These are phyloP conservation scores for Electrophaes corylata DNA, from an alignment of 2,888 invertebrate genomes.

Conservation along the genomic window DNA sequence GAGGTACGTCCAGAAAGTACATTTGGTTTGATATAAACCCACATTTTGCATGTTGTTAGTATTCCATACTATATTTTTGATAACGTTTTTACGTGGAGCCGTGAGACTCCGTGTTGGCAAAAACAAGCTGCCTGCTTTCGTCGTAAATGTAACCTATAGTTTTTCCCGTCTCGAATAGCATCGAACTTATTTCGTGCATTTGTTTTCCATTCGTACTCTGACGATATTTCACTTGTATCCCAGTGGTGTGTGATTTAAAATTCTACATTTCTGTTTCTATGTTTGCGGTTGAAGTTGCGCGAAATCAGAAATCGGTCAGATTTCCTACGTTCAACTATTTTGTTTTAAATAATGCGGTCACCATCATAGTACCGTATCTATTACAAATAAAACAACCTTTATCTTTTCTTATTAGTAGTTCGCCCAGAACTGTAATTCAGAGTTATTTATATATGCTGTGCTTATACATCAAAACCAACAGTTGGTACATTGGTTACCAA, in stretches of 20 bases:
- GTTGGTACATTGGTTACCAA: no score
- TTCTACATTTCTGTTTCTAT: constrained; percentile 28
- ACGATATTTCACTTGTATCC: constrained; percentile 52
- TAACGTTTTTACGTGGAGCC: no score
- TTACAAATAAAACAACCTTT: no score
- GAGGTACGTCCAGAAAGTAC: no score
- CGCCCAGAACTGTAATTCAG: no score
- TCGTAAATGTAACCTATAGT: constrained; percentile 53
- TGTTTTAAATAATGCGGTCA: neutral
- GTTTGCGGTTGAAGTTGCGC: constrained; percentile 14
- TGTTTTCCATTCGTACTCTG: constrained; percentile 63
- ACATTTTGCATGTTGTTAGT: no score
- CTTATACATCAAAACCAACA: no score
- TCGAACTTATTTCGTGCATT: constrained; percentile 72
- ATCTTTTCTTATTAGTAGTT: no score
- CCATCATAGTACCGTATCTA: neutral
- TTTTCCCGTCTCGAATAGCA: constrained; percentile 72
- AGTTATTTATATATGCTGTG: no score
- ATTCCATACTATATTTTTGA: no score
- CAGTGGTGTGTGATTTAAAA: constrained; percentile 43
- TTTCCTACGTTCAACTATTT: neutral
- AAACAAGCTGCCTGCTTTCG: neutral
- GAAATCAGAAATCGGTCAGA: constrained; percentile 11
- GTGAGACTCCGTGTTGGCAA: no score
- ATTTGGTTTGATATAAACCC: no score